These are phyloP conservation scores for Dione vanillae DNA, from an alignment of 2,888 invertebrate genomes.

Conservation along the genomic window DNA sequence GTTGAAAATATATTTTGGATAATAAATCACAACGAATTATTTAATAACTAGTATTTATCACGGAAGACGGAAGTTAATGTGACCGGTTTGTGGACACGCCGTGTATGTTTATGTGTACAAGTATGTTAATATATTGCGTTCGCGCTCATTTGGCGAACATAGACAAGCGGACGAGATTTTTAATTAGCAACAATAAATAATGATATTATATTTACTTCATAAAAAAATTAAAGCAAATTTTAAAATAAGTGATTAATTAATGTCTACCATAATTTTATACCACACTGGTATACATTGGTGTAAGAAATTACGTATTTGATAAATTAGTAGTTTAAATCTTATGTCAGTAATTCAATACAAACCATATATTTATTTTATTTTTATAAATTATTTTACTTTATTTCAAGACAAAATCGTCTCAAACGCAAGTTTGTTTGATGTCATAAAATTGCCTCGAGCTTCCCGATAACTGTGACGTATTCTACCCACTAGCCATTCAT, in stretches of 20 bases:
- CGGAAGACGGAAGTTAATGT: conserved; percentile 72
- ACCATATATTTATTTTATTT: too few species aligned
- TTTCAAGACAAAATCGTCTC: conserved; percentile 6
- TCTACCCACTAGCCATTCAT: conserved; percentile 48
- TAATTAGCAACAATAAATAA: not conserved
- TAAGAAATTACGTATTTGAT: too few species aligned
- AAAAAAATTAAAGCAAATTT: not conserved
- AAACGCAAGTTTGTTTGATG: conserved; percentile 27
- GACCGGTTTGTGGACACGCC: conserved; percentile 57
- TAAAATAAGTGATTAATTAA: not conserved
- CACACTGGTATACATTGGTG: too few species aligned
- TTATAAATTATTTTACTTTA: not conserved
- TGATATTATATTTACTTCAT: too few species aligned
- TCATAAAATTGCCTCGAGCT: conserved; percentile 56
- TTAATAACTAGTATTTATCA: conserved; percentile 49
- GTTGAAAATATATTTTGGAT: conserved; percentile 20
- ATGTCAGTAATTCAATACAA: too few species aligned
- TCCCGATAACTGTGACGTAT: conserved; percentile 52
- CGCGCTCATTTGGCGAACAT: conserved; percentile 33
- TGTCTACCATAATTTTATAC: too few species aligned
- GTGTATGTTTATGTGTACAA: conserved; percentile 50
- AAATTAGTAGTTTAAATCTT: too few species aligned
- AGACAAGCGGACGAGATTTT: conserved; percentile 37
- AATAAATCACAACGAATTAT: conserved; percentile 47
- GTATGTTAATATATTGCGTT: conserved; percentile 52